A percentile compares a stretch with the other conserved stretches of the same genome.
Evolutionary conservation across 2,113 vertebrate species (phyloP).

Genomic region (Ammodytes marinus): DNA sequence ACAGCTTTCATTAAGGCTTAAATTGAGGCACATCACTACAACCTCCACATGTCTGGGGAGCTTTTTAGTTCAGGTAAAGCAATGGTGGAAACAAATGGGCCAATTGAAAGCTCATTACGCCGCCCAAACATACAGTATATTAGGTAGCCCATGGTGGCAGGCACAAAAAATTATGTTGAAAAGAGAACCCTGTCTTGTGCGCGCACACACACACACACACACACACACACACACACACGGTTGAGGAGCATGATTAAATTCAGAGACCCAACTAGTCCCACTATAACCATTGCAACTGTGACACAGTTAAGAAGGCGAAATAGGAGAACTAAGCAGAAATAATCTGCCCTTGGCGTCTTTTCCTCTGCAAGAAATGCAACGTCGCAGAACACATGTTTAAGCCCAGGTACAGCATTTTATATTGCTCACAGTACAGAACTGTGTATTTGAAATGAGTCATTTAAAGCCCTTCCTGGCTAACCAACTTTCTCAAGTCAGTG

Average conservation of each 20-base stretch:
- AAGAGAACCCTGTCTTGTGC: not conserved
- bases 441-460: slow-evolving; percentile 2
- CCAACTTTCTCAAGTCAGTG: slow-evolving; percentile 7
- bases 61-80: slow-evolving; percentile 70
- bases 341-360: slow-evolving; percentile 9
- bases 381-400: slow-evolving; percentile 45
- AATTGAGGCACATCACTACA: slow-evolving; percentile 76
- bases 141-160: slow-evolving; percentile 22
- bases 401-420: slow-evolving; percentile 12
- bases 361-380: slow-evolving; percentile 30
- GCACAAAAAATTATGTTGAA: slow-evolving; percentile 18
- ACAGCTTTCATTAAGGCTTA: slow-evolving; percentile 81
- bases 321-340: not conserved
- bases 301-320: slow-evolving; percentile 33
- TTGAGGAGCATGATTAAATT: slow-evolving; percentile 39
- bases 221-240: slow-evolving; percentile 33
- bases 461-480: not conserved
- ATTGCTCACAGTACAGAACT: not conserved
- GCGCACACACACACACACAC: slow-evolving; percentile 25
- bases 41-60: slow-evolving; percentile 62
- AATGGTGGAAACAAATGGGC: slow-evolving; percentile 67
- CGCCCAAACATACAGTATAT: slow-evolving; percentile 53
- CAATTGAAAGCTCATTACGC: slow-evolving; percentile 71
- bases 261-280: slow-evolving; percentile 33
- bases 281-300: slow-evolving; percentile 37